Percentiles rank a stretch among this genome's conserved stretches.
These are phyloP conservation scores for Ageneiosus marmoratus DNA, from an alignment of 2,113 vertebrate genomes.

Conservation along the genomic window DNA sequence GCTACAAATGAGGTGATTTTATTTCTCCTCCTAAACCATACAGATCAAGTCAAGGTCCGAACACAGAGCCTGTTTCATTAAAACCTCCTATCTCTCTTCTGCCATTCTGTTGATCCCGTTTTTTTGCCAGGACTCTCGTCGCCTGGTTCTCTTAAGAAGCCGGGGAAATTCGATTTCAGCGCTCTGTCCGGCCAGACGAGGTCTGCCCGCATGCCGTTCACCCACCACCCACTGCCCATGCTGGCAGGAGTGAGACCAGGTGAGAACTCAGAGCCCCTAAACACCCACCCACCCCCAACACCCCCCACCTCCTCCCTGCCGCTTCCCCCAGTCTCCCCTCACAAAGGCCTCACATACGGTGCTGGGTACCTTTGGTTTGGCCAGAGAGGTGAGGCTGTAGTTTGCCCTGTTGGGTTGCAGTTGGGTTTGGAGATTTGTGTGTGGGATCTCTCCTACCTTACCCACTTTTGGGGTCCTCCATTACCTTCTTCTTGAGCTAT, in stretches of 20 bases:
- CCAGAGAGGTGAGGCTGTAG: constrained; percentile 35
- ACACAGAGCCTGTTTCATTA: constrained; percentile 67
- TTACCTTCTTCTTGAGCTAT: constrained; percentile 32
- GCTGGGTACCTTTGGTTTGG: constrained; percentile 34
- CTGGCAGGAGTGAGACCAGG: constrained; percentile 97
- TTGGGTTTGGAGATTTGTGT: constrained; percentile 25
- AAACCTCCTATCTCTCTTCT: constrained; percentile 79
- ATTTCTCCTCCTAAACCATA: constrained; percentile 39
- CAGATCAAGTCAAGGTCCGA: constrained; percentile 41
- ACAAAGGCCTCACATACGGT: constrained; percentile 17
- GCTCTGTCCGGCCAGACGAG: constrained; percentile 90
- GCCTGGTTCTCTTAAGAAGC: constrained; percentile 96
- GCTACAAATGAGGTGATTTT: constrained; percentile 57
- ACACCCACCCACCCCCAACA: constrained; percentile 38
- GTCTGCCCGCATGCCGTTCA: constrained; percentile 95
- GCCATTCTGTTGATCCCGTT: constrained; percentile 84
- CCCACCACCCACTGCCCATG: constrained; percentile 95
- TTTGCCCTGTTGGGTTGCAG: constrained; percentile 29
- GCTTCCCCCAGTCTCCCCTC: constrained; percentile 14
- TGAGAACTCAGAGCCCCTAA: constrained; percentile 78
- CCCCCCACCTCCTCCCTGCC: constrained; percentile 44
- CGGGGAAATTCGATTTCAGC: constrained; percentile 95
- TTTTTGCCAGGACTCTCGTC: constrained; percentile 86
- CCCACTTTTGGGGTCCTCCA: constrained; percentile 36
- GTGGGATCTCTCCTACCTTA: constrained; percentile 34